Percentiles rank a stretch among this genome's conserved stretches.
Conservation (phyloP, 2,888 invertebrate genomes). For the Latrodectus hesperus region DNA sequence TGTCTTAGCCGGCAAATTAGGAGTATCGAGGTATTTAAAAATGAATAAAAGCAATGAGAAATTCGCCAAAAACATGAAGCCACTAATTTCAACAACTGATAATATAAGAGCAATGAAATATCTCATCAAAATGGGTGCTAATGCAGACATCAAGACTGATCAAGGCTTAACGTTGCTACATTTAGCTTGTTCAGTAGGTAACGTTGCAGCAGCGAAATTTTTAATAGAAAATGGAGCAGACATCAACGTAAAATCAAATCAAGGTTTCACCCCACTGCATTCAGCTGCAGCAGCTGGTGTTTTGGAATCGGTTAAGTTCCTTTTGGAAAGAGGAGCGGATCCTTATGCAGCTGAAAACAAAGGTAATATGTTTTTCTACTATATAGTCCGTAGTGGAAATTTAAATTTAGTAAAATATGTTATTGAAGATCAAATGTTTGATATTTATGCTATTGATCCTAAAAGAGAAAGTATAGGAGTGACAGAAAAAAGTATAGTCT, state of each 20-base stretch:
- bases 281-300: neutral
- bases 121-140: neutral
- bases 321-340: neutral
- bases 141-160: neutral
- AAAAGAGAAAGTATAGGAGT: neutral
- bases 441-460: neutral
- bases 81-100: too few relatives aligned
- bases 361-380: neutral
- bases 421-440: neutral
- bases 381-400: neutral
- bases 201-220: too few relatives aligned
- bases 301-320: neutral
- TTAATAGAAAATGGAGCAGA: too few relatives aligned
- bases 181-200: neutral
- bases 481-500: neutral
- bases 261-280: neutral
- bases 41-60: too few relatives aligned
- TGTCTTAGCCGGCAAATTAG: too few relatives aligned
- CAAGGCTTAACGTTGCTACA: neutral
- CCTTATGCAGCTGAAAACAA: neutral
- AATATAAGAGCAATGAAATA: neutral
- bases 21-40: too few relatives aligned
- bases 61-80: too few relatives aligned
- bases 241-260: too few relatives aligned
- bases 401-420: neutral